Evolutionary conservation across 2,888 invertebrate species (phyloP).

Genomic region (Xestia c-nigrum): DNA sequence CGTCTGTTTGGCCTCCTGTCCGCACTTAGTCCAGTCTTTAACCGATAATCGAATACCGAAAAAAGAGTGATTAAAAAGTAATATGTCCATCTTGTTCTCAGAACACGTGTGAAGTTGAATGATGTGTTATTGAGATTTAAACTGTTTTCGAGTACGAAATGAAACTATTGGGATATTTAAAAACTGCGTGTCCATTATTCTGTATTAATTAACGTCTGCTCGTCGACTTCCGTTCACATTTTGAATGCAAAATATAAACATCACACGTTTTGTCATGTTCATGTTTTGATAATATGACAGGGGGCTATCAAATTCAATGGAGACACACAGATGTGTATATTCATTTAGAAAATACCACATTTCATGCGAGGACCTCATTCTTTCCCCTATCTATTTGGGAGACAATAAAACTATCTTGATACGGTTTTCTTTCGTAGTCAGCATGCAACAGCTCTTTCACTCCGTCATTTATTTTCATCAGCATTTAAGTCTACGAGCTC

Average conservation of each 20-base stretch:
- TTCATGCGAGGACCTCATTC: background rate
- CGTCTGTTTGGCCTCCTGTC: background rate
- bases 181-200: background rate
- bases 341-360: slow-evolving; percentile 24
- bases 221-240: slow-evolving; percentile 33
- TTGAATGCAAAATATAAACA: slow-evolving; percentile 37
- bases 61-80: background rate
- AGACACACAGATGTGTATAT: background rate
- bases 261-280: background rate
- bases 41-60: no score
- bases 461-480: background rate
- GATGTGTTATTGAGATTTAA: background rate
- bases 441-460: background rate
- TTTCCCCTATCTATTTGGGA: background rate
- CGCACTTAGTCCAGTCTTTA: background rate
- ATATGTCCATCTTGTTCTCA: background rate
- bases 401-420: background rate
- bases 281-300: slow-evolving; percentile 43
- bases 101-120: background rate
- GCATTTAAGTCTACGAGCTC: background rate
- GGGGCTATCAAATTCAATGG: slow-evolving; percentile 10
- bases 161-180: slow-evolving; percentile 19
- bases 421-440: background rate
- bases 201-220: background rate
- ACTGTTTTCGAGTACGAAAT: background rate